Conservation (phyloP, 2,888 invertebrate genomes). For the Drosophila crucigera region DNA sequence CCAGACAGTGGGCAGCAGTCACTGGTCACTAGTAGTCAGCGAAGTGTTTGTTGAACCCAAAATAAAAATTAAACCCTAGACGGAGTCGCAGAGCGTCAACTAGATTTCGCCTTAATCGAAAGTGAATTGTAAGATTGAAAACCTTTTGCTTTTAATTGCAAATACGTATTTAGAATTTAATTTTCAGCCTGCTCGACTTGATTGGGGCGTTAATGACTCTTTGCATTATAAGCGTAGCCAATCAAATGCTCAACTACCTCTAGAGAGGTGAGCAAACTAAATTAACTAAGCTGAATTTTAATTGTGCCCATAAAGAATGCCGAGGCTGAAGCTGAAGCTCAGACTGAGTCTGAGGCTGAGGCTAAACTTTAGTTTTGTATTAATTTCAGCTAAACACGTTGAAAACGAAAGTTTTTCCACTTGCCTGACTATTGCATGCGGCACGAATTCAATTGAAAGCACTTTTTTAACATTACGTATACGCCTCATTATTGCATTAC, state of each 20-base stretch:
- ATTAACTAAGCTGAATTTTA: slow-evolving; percentile 58
- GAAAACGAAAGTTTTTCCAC: slow-evolving; percentile 64
- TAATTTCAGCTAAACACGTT: slow-evolving; percentile 5
- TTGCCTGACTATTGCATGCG: slow-evolving; percentile 57
- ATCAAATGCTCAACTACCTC: slow-evolving; percentile 55
- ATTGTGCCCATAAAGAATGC: slow-evolving; percentile 78
- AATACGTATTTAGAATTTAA: slow-evolving; percentile 60
- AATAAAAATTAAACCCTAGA: slow-evolving; percentile 1
- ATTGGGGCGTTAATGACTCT: slow-evolving; percentile 71
- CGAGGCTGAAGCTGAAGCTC: slow-evolving; percentile 38
- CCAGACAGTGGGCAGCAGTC: not conserved
- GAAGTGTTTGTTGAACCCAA: slow-evolving; percentile 19
- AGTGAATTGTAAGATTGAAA: slow-evolving; percentile 55
- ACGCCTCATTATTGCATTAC: slow-evolving; percentile 3
- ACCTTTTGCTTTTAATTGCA: slow-evolving; percentile 65
- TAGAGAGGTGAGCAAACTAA: slow-evolving; percentile 48
- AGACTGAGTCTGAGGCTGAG: not conserved
- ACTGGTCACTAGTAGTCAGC: not conserved
- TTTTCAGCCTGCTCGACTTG: slow-evolving; percentile 39
- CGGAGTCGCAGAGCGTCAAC: not conserved
- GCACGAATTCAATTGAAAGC: slow-evolving; percentile 50
- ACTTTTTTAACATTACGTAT: slow-evolving; percentile 46
- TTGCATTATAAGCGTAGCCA: slow-evolving; percentile 53
- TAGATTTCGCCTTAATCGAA: slow-evolving; percentile 53
- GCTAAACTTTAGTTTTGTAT: not conserved